These are phyloP conservation scores for Deroplatys truncata DNA, from an alignment of 2,888 invertebrate species.

Conservation along the genomic window DNA sequence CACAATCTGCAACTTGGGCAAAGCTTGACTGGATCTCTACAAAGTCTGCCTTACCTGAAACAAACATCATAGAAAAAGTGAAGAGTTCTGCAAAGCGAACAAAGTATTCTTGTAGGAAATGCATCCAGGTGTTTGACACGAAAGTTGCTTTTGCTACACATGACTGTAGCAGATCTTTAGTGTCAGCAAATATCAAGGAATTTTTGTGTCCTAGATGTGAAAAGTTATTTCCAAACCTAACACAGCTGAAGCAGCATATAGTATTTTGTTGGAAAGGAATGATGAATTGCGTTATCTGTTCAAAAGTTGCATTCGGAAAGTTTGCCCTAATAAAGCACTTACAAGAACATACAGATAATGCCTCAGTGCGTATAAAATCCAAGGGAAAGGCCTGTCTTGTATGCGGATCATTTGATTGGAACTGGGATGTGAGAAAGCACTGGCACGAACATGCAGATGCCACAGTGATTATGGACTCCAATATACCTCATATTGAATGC, in stretches of 20 bases:
- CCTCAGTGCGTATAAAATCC: neutral
- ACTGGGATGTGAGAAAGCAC: neutral
- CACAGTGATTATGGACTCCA: neutral
- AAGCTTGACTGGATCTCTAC: neutral
- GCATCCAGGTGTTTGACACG: neutral
- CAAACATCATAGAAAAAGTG: neutral
- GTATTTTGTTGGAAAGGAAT: neutral
- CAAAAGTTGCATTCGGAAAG: neutral
- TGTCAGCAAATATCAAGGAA: neutral
- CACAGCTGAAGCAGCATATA: neutral
- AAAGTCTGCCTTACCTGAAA: neutral
- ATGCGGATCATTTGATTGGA: neutral
- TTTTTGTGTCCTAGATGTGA: neutral
- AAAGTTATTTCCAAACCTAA: neutral
- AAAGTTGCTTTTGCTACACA: neutral
- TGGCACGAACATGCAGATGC: neutral
- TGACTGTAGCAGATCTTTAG: neutral
- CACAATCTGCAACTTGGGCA: neutral
- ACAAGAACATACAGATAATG: neutral
- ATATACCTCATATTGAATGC: neutral
- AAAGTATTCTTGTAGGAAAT: neutral
- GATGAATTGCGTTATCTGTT: neutral
- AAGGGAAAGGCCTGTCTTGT: neutral
- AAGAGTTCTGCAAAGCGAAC: neutral
- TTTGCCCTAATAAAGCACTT: neutral